Base-by-base conservation (phyloP, 2,888 invertebrate genomes). In the Axea sp. region DNA sequence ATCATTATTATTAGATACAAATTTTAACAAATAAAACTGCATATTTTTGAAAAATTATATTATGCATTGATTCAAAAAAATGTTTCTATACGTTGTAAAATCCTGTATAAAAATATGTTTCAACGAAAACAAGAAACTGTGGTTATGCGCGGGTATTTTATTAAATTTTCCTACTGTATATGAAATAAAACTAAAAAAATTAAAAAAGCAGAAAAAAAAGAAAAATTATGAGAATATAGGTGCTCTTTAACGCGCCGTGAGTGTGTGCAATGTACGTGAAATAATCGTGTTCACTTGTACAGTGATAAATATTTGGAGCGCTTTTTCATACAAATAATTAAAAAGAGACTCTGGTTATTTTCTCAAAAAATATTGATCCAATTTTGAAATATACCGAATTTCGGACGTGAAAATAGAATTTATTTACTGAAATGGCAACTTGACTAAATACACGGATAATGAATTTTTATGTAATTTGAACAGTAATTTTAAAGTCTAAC, bases 241-340 rank as follows among this genome's bases (percentile, higher is more conserved):
- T 41, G 31, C 60, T 53, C 37, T 47, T 53, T 28, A 24, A 30
- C 6, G 28, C 30, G 26, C 8, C 11, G 39, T 57, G 35, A 68
- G 33, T 69, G 59, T 47, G 28, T 31, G 19, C 49, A 53, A 53
- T 30, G 45, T 51, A 39, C 26, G 26, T 39, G 39, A 51, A 49
- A 28, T 59, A 55, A 51, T 47, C 51, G 45, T 59, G 49, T 64
- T 64, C 64, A 71, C 55, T 43, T 57, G 49, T 73, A 59, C 33
- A 59, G 45, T 31, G 43, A 55, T 41, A 62, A 57, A 8, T 41
- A 51, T 35, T 68, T 30, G 60, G 49, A 65, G 39, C 69, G 64
- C 55, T 59, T 64, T 74, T 59, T 69, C 69, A 62, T 59, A 73
- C 51, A 45, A 64, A 74, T 69, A 53, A 64, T 74, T 35, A 31